Evolutionary conservation across 2,113 vertebrate genomes (phyloP).

Genomic region (Cyprinodon variegatus): DNA sequence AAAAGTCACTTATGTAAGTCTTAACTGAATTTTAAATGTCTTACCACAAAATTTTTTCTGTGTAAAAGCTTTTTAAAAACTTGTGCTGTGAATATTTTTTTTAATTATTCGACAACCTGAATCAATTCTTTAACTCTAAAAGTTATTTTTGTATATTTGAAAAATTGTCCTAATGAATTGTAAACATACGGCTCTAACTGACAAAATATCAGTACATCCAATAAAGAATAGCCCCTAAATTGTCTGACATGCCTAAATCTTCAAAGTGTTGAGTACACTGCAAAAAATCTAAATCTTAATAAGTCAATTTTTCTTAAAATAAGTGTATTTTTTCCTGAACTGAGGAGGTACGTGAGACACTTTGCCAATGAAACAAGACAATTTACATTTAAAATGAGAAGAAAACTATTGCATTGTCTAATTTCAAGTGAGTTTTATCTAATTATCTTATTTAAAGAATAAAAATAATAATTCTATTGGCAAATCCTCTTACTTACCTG

Average conservation of each 20-base stretch:
- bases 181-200: background rate
- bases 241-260: slow-evolving; percentile 2
- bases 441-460: too few species aligned
- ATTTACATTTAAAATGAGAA: too few species aligned
- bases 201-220: background rate
- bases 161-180: background rate
- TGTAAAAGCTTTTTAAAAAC: slow-evolving; percentile 2
- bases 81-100: background rate
- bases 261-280: background rate
- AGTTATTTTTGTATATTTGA: background rate
- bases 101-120: background rate
- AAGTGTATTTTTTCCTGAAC: too few species aligned
- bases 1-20: slow-evolving; percentile 57
- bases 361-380: too few species aligned
- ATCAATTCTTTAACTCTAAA: background rate
- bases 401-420: too few species aligned
- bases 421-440: too few species aligned
- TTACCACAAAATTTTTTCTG: slow-evolving; percentile 62
- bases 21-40: slow-evolving; percentile 72
- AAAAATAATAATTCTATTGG: too few species aligned
- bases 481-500: too few species aligned
- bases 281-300: too few species aligned
- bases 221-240: background rate
- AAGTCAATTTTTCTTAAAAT: too few species aligned
- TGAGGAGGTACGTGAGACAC: too few species aligned